A percentile compares a stretch with the other conserved stretches of the same genome.
These are phyloP conservation scores for Sthenelais limicola DNA, from an alignment of 2,888 invertebrate genomes.

Conservation along the genomic window DNA sequence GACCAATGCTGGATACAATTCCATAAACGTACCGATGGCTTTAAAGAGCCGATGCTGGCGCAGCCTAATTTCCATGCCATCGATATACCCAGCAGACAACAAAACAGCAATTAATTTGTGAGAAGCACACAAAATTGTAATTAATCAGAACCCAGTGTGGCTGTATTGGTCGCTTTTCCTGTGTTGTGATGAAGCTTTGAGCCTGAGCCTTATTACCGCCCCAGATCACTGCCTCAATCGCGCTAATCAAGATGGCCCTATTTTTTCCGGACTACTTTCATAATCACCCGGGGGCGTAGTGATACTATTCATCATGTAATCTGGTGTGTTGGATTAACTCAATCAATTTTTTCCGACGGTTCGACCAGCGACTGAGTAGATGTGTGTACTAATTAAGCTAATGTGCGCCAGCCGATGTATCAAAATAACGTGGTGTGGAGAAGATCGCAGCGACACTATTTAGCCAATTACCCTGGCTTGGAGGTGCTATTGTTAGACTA, in stretches of 20 bases:
- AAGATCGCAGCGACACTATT: conserved; percentile 27
- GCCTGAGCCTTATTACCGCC: not conserved
- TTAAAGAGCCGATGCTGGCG: too few species aligned
- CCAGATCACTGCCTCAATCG: conserved; percentile 12
- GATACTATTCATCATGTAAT: conserved; percentile 15
- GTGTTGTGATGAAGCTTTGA: too few species aligned
- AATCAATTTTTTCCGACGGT: conserved; percentile 30
- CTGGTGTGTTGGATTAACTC: conserved; percentile 6
- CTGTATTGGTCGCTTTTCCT: too few species aligned
- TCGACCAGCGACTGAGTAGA: not conserved
- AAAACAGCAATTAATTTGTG: too few species aligned
- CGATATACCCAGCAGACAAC: too few species aligned
- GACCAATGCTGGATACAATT: too few species aligned
- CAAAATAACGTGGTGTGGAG: conserved; percentile 2
- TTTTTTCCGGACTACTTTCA: conserved; percentile 1
- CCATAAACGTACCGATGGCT: too few species aligned
- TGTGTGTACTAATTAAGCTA: conserved; percentile 13
- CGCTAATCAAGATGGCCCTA: conserved; percentile 3
- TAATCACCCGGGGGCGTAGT: conserved; percentile 22
- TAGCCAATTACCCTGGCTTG: conserved; percentile 8
- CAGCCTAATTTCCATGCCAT: too few species aligned
- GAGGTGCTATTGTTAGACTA: conserved; percentile 16
- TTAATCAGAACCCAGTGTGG: too few species aligned
- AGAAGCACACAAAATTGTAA: too few species aligned
- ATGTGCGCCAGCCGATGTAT: not conserved